These are phyloP conservation scores for Drosophila tripunctata DNA, from an alignment of 2,888 invertebrate species.

Conservation along the genomic window DNA sequence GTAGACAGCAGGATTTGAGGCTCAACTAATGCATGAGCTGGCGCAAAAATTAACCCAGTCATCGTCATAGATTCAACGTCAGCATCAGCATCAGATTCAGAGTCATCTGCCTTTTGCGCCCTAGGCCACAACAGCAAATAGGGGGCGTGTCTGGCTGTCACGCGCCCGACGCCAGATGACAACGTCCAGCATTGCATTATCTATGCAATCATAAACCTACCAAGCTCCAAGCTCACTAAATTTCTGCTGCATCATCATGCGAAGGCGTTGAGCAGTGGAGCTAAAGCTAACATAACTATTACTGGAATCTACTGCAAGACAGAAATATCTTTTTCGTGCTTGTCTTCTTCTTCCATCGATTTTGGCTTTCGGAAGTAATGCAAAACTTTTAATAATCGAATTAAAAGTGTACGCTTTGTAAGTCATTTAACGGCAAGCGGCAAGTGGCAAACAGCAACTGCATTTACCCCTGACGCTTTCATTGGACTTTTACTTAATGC, in stretches of 20 bases:
- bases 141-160: conserved; percentile 63
- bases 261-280: conserved; percentile 17
- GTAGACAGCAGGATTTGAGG: background rate
- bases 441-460: conserved; percentile 34
- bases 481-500: conserved; percentile 76
- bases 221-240: conserved; percentile 28
- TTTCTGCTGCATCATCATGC: conserved; percentile 63
- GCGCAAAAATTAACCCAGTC: conserved; percentile 78
- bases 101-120: conserved; percentile 6
- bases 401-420: conserved; percentile 69
- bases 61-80: conserved; percentile 70
- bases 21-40: conserved; percentile 71
- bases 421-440: conserved; percentile 67
- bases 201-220: conserved; percentile 54
- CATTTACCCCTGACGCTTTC: conserved; percentile 62
- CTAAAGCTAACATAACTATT: background rate
- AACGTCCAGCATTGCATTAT: conserved; percentile 60
- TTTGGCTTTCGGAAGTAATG: conserved; percentile 70
- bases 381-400: conserved; percentile 79
- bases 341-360: conserved; percentile 11
- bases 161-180: conserved; percentile 70
- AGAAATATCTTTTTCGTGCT: conserved; percentile 16
- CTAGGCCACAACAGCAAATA: conserved; percentile 9
- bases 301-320: no score
- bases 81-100: conserved; percentile 21